Conservation (phyloP, 2,888 invertebrate genomes). For the Rhingia campestris region DNA sequence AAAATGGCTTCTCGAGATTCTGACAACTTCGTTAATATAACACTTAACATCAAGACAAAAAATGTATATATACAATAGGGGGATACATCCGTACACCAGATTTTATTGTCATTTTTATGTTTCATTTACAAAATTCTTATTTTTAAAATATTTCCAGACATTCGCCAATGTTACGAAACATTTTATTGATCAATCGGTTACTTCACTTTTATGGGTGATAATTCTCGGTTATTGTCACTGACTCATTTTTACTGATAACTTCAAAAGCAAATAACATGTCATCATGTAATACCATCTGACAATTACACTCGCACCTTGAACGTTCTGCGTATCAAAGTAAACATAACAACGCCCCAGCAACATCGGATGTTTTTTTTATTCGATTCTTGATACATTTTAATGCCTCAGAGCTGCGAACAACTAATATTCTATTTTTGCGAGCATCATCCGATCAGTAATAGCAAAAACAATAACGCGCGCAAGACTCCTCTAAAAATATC, state of each 20-base stretch:
- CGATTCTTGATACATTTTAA: constrained; percentile 4
- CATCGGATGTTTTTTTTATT: constrained; percentile 8
- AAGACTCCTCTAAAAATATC: constrained; percentile 15
- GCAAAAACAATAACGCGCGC: constrained; percentile 37
- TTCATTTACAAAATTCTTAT: no score
- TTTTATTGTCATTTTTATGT: no score
- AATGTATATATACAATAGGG: no score
- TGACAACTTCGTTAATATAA: no score
- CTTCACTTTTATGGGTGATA: neutral
- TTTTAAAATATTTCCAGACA: no score
- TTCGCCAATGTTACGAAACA: no score
- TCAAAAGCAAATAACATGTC: neutral
- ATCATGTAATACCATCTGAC: neutral
- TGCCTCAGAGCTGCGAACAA: neutral
- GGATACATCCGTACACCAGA: no score
- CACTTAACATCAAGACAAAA: no score
- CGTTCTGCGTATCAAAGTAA: neutral
- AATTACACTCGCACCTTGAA: neutral
- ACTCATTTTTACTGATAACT: neutral
- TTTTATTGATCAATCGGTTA: no score
- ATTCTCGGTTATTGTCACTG: neutral
- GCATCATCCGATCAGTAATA: constrained; percentile 52
- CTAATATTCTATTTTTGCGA: constrained; percentile 60
- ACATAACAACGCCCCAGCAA: neutral
- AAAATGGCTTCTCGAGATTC: no score